Conservation (phyloP, 2,797 vertebrate species). For the Phataginus tetradactyla region DNA sequence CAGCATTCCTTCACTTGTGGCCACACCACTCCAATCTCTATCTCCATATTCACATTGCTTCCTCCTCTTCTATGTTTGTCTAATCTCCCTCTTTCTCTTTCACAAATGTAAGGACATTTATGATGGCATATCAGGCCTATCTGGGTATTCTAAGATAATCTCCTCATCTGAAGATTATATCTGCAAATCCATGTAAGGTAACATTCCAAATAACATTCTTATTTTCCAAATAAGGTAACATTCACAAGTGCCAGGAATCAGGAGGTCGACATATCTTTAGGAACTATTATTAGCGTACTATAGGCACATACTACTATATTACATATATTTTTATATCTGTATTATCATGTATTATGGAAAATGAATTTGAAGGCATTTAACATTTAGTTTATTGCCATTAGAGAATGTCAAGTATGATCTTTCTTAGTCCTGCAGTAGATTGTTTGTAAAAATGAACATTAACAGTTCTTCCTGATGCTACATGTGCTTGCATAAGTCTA, state of each 20-base stretch:
- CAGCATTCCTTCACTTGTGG: background rate
- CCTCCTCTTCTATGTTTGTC: background rate
- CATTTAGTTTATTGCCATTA: background rate
- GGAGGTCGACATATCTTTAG: background rate
- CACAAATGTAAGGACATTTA: background rate
- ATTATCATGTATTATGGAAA: background rate
- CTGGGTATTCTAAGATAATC: background rate
- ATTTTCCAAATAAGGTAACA: background rate
- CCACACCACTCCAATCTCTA: background rate
- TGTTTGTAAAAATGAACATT: background rate
- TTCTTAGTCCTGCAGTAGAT: background rate
- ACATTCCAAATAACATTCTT: too few relatives aligned
- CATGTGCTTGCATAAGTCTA: background rate
- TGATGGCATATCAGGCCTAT: background rate
- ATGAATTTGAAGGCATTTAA: background rate
- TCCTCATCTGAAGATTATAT: background rate
- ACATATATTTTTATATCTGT: background rate
- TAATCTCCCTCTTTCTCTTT: background rate
- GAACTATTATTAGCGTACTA: background rate
- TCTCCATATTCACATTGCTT: background rate
- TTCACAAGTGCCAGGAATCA: background rate
- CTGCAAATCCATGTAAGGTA: background rate
- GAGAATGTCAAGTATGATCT: background rate
- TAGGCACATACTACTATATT: background rate
- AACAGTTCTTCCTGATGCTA: background rate